Evolutionary conservation across 2,888 invertebrate genomes (phyloP).

Genomic region (Lepas anatifera): DNA sequence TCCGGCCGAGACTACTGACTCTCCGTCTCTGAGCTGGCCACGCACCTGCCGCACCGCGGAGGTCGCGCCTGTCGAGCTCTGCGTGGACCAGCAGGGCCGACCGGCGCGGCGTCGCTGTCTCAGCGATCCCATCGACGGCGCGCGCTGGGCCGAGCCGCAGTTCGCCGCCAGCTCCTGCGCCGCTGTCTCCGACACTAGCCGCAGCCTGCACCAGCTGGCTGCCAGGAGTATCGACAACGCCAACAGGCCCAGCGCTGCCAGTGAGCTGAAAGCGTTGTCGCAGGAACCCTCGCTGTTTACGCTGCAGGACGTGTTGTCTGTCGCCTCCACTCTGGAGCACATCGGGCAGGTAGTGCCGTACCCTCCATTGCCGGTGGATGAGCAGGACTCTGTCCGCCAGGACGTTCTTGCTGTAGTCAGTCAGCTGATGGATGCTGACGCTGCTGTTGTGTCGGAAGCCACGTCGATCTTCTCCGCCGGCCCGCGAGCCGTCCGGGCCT

Average conservation of each 20-base stretch:
- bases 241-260: not conserved
- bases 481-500: not conserved
- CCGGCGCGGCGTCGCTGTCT: slow-evolving; percentile 45
- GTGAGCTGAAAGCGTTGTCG: not conserved
- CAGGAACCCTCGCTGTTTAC: not conserved
- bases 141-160: slow-evolving; percentile 37
- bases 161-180: not conserved
- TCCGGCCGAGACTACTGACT: not conserved
- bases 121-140: slow-evolving; percentile 47
- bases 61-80: slow-evolving; percentile 43
- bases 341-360: not conserved
- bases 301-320: not conserved
- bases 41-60: slow-evolving; percentile 28
- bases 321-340: not conserved
- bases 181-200: not conserved
- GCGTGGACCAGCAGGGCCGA: slow-evolving; percentile 41
- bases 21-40: not conserved
- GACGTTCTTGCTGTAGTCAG: not conserved
- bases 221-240: not conserved
- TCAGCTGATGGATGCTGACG: not conserved
- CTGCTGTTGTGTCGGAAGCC: not conserved
- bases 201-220: not conserved
- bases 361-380: not conserved
- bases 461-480: not conserved
- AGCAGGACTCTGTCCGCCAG: not conserved